Evolutionary conservation across 2,113 vertebrate species (phyloP).

Genomic region (Sinocyclocheilus rhinocerous): DNA sequence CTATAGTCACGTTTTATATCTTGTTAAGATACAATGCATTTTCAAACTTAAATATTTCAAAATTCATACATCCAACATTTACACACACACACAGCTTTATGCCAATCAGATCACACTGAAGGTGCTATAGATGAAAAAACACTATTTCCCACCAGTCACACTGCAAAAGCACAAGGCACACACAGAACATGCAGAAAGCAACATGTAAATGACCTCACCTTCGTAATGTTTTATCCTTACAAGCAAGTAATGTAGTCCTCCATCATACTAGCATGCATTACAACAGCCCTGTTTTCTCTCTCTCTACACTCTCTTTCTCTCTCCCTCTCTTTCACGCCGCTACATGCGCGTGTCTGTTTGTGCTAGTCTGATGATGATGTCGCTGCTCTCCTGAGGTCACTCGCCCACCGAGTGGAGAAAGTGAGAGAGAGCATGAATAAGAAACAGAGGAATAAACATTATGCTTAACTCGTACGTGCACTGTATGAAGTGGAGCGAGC

Average conservation of each 20-base stretch:
- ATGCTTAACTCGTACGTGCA: neutral
- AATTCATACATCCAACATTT: neutral
- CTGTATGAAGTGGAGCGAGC: neutral
- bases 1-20: neutral
- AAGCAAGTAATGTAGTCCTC: constrained; percentile 48
- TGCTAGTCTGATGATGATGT: constrained; percentile 55
- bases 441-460: constrained; percentile 14
- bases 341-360: constrained; percentile 58
- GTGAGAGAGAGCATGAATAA: constrained; percentile 25
- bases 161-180: neutral
- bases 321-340: constrained; percentile 34
- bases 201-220: constrained; percentile 42
- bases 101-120: constrained; percentile 19
- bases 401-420: constrained; percentile 35
- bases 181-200: neutral
- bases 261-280: constrained; percentile 37
- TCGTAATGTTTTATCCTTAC: constrained; percentile 32
- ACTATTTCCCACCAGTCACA: neutral
- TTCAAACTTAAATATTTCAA: neutral
- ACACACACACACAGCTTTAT: too few relatives aligned
- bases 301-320: constrained; percentile 21
- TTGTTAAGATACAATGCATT: neutral
- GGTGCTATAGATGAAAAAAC: neutral
- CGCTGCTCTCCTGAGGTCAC: constrained; percentile 46
- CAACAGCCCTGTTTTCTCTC: constrained; percentile 31